These are phyloP conservation scores for Synergus umbraculus DNA, from an alignment of 2,888 invertebrate genomes.

Conservation along the genomic window DNA sequence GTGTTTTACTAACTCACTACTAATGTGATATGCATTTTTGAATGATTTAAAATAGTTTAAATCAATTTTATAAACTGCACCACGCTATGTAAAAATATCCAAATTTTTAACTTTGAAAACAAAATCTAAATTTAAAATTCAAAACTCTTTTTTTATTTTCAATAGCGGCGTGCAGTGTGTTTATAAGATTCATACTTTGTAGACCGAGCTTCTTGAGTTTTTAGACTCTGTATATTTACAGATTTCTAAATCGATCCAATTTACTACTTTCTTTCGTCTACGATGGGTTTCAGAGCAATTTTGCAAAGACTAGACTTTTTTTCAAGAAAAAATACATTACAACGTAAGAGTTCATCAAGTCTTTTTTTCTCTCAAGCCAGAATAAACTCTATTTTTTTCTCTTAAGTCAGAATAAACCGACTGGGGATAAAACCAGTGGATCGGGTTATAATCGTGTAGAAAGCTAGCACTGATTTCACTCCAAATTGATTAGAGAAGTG, in stretches of 20 bases:
- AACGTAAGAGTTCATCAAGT: neutral
- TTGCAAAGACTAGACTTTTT: neutral
- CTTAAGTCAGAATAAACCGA: neutral
- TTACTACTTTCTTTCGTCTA: neutral
- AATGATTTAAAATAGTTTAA: neutral
- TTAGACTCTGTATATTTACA: neutral
- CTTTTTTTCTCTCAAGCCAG: too few relatives aligned
- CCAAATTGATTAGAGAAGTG: constrained; percentile 19
- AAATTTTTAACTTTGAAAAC: neutral
- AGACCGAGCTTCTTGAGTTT: neutral
- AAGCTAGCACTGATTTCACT: constrained; percentile 10
- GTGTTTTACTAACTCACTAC: neutral
- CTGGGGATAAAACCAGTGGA: constrained; percentile 13
- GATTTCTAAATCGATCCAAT: neutral
- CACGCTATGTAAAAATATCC: neutral
- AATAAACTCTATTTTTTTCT: neutral
- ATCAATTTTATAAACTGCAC: neutral
- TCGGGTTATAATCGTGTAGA: neutral
- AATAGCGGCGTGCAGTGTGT: neutral
- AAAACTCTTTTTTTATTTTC: neutral
- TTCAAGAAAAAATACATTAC: neutral
- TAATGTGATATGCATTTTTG: neutral
- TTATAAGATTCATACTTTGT: neutral
- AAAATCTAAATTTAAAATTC: neutral
- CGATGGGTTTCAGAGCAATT: neutral